Percentiles rank a stretch among this genome's conserved stretches.
These are phyloP conservation scores for Tringa solitaria DNA, from an alignment of 2,113 vertebrate species.

Conservation along the genomic window DNA sequence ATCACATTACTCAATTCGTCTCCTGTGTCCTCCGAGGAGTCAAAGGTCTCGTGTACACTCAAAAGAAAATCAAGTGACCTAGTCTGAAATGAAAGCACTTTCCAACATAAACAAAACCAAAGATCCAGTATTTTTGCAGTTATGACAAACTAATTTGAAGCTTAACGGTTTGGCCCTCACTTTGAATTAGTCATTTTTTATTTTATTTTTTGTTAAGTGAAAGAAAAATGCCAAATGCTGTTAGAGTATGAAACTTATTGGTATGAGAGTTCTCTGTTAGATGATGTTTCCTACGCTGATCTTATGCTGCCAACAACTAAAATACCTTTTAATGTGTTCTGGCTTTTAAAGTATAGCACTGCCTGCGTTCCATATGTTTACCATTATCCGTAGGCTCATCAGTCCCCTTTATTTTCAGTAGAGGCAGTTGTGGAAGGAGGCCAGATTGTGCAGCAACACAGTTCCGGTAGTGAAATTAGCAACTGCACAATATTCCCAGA, in stretches of 20 bases:
- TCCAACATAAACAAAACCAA: constrained; percentile 71
- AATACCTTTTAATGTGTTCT: constrained; percentile 76
- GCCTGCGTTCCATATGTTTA: constrained; percentile 76
- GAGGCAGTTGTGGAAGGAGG: constrained; percentile 74
- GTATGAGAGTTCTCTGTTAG: constrained; percentile 56
- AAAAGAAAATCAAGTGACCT: constrained; percentile 70
- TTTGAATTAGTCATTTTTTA: constrained; percentile 52
- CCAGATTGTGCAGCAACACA: constrained; percentile 69
- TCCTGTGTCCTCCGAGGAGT: constrained; percentile 66
- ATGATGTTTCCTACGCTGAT: constrained; percentile 63
- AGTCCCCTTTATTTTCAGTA: constrained; percentile 69
- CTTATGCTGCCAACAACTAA: constrained; percentile 65
- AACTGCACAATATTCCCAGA: constrained; percentile 76
- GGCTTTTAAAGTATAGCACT: constrained; percentile 65
- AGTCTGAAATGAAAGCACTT: constrained; percentile 60
- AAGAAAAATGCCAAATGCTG: constrained; percentile 12
- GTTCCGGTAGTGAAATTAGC: constrained; percentile 82
- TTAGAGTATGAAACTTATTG: constrained; percentile 40
- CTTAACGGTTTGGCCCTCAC: constrained; percentile 38
- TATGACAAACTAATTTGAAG: constrained; percentile 62
- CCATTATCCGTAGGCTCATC: constrained; percentile 77
- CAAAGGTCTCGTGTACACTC: constrained; percentile 66
- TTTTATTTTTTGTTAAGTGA: not conserved
- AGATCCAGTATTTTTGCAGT: constrained; percentile 56
- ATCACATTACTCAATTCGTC: constrained; percentile 70